A percentile compares a stretch with the other conserved stretches of the same genome.
These are phyloP conservation scores for Borostomias antarcticus DNA, from an alignment of 2,797 vertebrate species.

Conservation along the genomic window DNA sequence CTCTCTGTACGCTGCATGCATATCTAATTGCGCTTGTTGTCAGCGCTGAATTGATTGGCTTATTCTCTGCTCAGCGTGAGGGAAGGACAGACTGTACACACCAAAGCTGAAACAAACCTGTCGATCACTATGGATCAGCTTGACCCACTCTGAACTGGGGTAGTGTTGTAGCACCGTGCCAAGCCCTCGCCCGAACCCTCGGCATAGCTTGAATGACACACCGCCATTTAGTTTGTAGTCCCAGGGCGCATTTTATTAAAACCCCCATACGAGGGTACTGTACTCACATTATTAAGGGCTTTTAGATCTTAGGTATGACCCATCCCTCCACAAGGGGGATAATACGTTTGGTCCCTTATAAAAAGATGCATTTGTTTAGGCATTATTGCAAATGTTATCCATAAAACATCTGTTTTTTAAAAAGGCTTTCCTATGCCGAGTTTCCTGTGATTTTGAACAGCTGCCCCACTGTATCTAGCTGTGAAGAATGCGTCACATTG, in stretches of 20 bases:
- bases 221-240: slow-evolving; percentile 31
- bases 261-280: too few relatives aligned
- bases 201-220: slow-evolving; percentile 31
- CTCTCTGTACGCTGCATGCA: background rate
- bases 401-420: background rate
- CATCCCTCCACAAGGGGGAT: background rate
- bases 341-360: background rate
- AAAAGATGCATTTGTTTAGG: background rate
- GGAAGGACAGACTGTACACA: background rate
- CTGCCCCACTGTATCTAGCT: background rate
- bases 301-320: background rate
- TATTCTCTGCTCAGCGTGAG: background rate
- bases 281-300: background rate
- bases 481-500: background rate
- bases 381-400: slow-evolving; percentile 9
- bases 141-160: too few relatives aligned
- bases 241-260: slow-evolving; percentile 19
- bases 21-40: background rate
- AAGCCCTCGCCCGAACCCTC: slow-evolving; percentile 17
- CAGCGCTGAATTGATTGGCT: background rate
- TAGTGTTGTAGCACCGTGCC: background rate
- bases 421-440: background rate
- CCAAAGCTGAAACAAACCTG: background rate
- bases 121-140: background rate
- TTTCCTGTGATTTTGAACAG: background rate